These are phyloP conservation scores for Melanotaenia pygmaea DNA, from an alignment of 2,797 vertebrate genomes.

Conservation along the genomic window DNA sequence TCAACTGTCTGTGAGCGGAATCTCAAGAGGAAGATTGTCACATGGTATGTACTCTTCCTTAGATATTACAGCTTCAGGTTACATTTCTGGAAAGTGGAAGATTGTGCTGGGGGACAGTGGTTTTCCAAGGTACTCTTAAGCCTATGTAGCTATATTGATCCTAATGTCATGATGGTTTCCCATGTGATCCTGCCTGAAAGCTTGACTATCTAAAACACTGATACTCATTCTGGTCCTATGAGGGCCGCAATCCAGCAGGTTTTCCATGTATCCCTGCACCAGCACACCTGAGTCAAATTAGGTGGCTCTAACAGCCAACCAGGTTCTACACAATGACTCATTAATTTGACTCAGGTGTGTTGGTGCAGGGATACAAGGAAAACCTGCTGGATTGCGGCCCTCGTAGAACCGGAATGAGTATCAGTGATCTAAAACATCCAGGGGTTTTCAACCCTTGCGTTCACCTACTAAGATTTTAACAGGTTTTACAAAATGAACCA, in stretches of 20 bases:
- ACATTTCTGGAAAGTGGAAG: background rate
- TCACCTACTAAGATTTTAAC: background rate
- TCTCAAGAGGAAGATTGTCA: background rate
- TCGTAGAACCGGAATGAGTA: too few relatives aligned
- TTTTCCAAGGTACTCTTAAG: background rate
- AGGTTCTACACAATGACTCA: too few relatives aligned
- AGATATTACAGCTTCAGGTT: background rate
- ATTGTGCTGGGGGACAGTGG: background rate
- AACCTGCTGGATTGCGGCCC: too few relatives aligned
- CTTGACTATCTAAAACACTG: background rate
- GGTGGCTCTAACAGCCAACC: too few relatives aligned
- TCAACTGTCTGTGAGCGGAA: background rate
- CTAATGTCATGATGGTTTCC: background rate
- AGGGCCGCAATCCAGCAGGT: too few relatives aligned
- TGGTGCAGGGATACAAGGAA: too few relatives aligned
- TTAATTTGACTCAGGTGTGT: too few relatives aligned
- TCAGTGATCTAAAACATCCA: too few relatives aligned
- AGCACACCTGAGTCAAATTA: too few relatives aligned
- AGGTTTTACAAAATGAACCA: background rate
- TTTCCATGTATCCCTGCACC: too few relatives aligned
- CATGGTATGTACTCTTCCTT: background rate
- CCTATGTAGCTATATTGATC: background rate
- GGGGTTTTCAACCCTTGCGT: background rate
- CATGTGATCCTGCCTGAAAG: background rate
- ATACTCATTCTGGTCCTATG: too few relatives aligned